These are phyloP conservation scores for Hippoglossus hippoglossus DNA, from an alignment of 2,797 vertebrate species.

Conservation along the genomic window DNA sequence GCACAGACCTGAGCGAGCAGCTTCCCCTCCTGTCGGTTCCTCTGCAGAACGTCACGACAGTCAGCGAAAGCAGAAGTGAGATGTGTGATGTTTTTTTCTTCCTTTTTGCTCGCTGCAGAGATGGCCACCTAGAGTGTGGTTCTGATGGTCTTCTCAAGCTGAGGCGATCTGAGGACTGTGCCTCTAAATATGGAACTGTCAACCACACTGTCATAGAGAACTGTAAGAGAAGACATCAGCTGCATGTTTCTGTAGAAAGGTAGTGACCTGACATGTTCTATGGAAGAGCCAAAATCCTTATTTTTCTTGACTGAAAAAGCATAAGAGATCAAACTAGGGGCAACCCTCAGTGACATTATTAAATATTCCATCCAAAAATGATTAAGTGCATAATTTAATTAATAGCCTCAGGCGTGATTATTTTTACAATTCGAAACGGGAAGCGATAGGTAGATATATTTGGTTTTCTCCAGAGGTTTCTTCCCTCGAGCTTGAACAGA, in stretches of 20 bases:
- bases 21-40: slow-evolving; percentile 76
- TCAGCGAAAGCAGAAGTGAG: slow-evolving; percentile 80
- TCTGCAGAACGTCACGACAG: slow-evolving; percentile 73
- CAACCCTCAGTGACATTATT: slow-evolving; percentile 62
- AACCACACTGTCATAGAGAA: background rate
- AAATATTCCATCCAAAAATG: slow-evolving; percentile 73
- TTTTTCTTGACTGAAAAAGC: slow-evolving; percentile 45
- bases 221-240: background rate
- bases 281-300: background rate
- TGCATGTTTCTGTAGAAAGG: slow-evolving; percentile 7
- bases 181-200: slow-evolving; percentile 40
- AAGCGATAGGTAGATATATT: slow-evolving; percentile 68
- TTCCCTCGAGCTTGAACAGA: slow-evolving; percentile 51
- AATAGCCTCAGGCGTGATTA: slow-evolving; percentile 69
- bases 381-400: slow-evolving; percentile 74
- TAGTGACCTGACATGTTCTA: slow-evolving; percentile 35
- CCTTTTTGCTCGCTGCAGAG: slow-evolving; percentile 56
- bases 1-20: slow-evolving; percentile 77
- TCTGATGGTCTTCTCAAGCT: slow-evolving; percentile 44
- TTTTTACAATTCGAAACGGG: slow-evolving; percentile 63
- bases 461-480: slow-evolving; percentile 63
- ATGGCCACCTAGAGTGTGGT: slow-evolving; percentile 62
- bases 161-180: slow-evolving; percentile 40
- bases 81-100: slow-evolving; percentile 44
- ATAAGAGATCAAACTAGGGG: slow-evolving; percentile 49